Conservation (phyloP, 2,113 vertebrate species). For the Pampusana beccarii region DNA sequence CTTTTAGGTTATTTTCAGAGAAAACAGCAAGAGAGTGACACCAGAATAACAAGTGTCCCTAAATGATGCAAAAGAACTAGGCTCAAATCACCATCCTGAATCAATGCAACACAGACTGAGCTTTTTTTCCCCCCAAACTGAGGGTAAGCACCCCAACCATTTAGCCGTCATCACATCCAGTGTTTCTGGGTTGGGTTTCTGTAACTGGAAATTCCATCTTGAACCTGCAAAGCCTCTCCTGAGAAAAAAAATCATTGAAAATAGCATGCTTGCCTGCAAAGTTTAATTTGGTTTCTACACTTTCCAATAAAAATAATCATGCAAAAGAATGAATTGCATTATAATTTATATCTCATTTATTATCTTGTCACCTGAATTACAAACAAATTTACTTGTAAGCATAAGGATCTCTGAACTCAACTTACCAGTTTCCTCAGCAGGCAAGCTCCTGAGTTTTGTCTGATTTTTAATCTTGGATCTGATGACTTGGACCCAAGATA, state of each 20-base stretch:
- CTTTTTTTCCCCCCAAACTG: background rate
- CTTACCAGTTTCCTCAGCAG: background rate
- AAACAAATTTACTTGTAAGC: background rate
- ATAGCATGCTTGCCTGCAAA: background rate
- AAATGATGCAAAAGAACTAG: background rate
- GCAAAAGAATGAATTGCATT: background rate
- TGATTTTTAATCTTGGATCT: background rate
- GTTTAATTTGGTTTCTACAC: background rate
- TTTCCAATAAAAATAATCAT: constrained; percentile 47
- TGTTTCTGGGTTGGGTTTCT: background rate
- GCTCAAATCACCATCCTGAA: background rate
- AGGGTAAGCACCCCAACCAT: background rate
- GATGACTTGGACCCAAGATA: background rate
- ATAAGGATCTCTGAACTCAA: background rate
- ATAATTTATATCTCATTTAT: constrained; percentile 8
- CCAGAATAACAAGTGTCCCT: background rate
- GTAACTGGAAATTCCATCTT: constrained; percentile 6
- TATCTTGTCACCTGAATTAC: constrained; percentile 30
- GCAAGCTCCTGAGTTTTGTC: background rate
- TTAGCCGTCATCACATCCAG: background rate
- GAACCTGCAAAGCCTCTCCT: constrained; percentile 5
- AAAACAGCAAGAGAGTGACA: background rate
- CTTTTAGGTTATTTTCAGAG: background rate
- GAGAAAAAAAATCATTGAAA: background rate
- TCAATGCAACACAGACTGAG: background rate